Base-by-base conservation (phyloP, 1,140 invertebrate genomes). In the Camponotus vicinus region DNA sequence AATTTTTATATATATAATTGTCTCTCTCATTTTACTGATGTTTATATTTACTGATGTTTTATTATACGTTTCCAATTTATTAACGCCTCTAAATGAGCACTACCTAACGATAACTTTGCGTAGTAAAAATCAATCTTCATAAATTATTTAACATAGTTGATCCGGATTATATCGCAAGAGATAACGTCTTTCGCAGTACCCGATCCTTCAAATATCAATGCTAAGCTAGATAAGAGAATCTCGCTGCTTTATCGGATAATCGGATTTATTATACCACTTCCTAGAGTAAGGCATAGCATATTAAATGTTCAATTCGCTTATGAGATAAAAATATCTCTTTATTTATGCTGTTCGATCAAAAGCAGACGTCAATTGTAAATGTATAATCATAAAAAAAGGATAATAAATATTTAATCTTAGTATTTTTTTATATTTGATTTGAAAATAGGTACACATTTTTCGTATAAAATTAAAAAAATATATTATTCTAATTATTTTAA, bases 191-290 rank as follows among this genome's bases (percentile, higher is more conserved):
- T 15, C 18, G 27, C 27, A 78, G 21, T 77, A 77, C 11, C 18
- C 18, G 13, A 40, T 49, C 18, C 76, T 78, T 78, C 61, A 66
- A 78, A 66, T 49, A 78, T 78, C 76, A 52, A 78, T 52, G 18
- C 11, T 66, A 66, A 66, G 27, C 61, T 78, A 45, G 40, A 15
- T 40, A 66, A 42, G 40, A 66, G 27, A 18, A 66, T 66, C 27
- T 66, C 40, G 59, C 27, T 78, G 75, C 40, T 78, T 64, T 42
- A 66, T 34, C 42, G 7, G 6, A 66, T 77, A 77, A 77, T 66
- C 76, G 76, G 76, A 78, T 78, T 78, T 78, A 64, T 78, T 78
- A 78, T 57, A 40, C 40, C 27, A 64, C 21, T 78, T 15, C 18
- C 27, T 18, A 3, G 11, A 66, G 64, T 78, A 45, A 78, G 37